Evolutionary conservation across 2,797 vertebrate species (phyloP), one percentile per base, ranked within the genome.

Genomic region (Epinephelus malabaricus): DNA sequence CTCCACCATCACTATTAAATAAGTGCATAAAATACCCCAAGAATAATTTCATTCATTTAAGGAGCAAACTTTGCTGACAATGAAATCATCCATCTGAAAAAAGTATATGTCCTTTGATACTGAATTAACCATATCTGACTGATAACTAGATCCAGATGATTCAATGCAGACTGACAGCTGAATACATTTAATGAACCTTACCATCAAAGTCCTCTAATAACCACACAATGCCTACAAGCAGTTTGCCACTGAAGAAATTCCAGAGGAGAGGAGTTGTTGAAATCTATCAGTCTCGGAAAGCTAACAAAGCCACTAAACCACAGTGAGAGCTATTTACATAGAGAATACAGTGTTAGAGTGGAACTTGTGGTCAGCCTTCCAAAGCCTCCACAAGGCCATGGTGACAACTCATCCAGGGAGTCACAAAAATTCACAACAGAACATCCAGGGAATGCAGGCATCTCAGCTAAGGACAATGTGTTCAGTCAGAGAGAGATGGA

Each of bases 321-420:
- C 60, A 62, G 69, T 15, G 51, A 69, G 15, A 56, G 43, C 30
- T 15, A 38, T 75, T 19, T 21, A 27, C 23, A 25, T 17, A 27
- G 21, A 71, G 64, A 43, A 58, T 6, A 58, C 34, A 50, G 34
- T 38, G 45, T 5, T 60, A 18, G 10, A 10, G 43, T 43, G 11
- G 62, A 68, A 65, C 61, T 19, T 46, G 59, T 19, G 23, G 34
- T 7, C 51, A 40, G 55, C 27, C 18, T 79, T 45, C 43, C 25
- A 49, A 49, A 77, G n/a, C 11, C 2, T 73, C 47, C 58, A 23
- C 61, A 49, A 51, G 58, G 73, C 25, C 5, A 51, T 18, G 13
- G 38, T n/a, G 15, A 80, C 21, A 53, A 43, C 50, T 66, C 66
- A 60, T 71, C 56, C 25, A 62, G 47, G 64, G 64, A 60, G 43